A percentile compares a stretch with the other conserved stretches of the same genome.
phyloP scores from a whole-genome alignment of 2,797 vertebrate genomes.

The Pantherophis alleghaniensis region DNA sequence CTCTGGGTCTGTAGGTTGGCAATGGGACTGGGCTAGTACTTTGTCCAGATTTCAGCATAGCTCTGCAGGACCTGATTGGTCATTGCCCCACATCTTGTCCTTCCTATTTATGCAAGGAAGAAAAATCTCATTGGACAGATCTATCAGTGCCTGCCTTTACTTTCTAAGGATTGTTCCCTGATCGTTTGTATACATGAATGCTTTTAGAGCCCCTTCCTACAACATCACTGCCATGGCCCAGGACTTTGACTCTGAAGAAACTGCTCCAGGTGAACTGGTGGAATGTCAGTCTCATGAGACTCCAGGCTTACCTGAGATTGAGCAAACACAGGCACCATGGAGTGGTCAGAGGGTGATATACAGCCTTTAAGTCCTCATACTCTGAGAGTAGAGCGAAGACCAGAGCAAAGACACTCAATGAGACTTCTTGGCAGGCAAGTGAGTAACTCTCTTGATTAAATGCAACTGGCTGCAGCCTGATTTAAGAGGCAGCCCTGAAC shows the following conservation, averaged over 20 bases:
- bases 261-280: neutral
- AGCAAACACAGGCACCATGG: neutral
- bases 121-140: neutral
- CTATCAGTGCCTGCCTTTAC: neutral
- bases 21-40: neutral
- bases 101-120: neutral
- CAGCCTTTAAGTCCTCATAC: neutral
- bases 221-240: neutral
- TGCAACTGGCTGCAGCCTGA: neutral
- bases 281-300: neutral
- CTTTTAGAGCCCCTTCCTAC: neutral
- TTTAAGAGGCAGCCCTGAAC: neutral
- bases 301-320: neutral
- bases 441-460: neutral
- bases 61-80: neutral
- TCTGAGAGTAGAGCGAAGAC: neutral
- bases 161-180: neutral
- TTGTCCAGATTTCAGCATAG: neutral
- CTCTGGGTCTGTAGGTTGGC: neutral
- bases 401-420: neutral
- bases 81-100: neutral
- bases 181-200: neutral
- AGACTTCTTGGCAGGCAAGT: neutral
- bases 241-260: neutral
- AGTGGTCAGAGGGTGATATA: neutral